Evolutionary conservation across 2,888 invertebrate species (phyloP).

Genomic region (Aphidoletes aphidimyza): DNA sequence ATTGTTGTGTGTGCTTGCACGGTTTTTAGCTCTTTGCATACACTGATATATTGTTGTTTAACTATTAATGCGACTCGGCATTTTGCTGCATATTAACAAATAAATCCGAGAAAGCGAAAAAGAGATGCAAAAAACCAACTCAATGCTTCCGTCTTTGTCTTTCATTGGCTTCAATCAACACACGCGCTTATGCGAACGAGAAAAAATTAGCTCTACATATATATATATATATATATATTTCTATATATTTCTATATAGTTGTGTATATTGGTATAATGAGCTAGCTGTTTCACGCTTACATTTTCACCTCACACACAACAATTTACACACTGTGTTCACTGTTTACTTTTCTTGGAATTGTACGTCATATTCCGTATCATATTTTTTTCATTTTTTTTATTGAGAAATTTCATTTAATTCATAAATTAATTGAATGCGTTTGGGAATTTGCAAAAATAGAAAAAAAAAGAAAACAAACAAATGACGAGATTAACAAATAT

Average conservation of each 20-base stretch:
- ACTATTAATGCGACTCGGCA: background rate
- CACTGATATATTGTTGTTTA: conserved; percentile 1
- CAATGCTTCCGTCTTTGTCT: background rate
- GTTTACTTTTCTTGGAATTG: conserved; percentile 50
- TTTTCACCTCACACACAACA: conserved; percentile 19
- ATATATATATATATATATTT: background rate
- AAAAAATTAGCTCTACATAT: too few relatives aligned
- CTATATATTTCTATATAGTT: background rate
- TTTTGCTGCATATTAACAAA: background rate
- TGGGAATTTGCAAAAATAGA: too few relatives aligned
- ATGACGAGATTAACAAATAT: too few relatives aligned
- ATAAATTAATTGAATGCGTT: conserved; percentile 13
- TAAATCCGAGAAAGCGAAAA: background rate
- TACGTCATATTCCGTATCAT: conserved; percentile 53
- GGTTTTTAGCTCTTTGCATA: background rate
- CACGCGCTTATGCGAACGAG: too few relatives aligned
- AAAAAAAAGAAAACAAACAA: too few relatives aligned
- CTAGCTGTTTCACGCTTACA: background rate
- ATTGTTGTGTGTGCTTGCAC: too few relatives aligned
- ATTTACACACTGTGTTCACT: background rate
- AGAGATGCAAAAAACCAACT: background rate
- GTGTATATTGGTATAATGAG: background rate
- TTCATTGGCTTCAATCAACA: too few relatives aligned
- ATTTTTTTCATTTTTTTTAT: conserved; percentile 43
- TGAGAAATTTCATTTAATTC: conserved; percentile 51